Evolutionary conservation across 2,113 vertebrate species (phyloP), one percentile per base, ranked within the genome.

Genomic region (Aplodontia rufa): DNA sequence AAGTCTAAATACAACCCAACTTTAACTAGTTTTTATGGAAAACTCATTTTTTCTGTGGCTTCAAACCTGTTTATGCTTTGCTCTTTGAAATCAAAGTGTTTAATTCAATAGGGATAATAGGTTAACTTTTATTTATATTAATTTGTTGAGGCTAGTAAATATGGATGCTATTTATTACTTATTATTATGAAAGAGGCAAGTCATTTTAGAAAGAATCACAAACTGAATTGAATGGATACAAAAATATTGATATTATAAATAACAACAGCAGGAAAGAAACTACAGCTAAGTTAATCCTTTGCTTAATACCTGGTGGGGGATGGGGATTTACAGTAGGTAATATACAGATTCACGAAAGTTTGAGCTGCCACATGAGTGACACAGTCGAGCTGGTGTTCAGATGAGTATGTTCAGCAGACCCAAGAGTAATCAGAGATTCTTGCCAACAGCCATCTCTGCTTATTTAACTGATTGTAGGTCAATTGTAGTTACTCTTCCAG

Each of bases 31-130:
- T 42, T 81, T 86, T 60, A 68, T 87, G 42, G 49, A 55, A 30
- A 78, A 74, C 8, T 12, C 3, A 5, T 4, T 22, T 62, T 88
- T 55, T 49, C 58, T 26, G 6, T 80, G 55, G 37, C n/a, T 91
- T 91, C 75, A 58, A n/a, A 58, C 90, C 8, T 51, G 49, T 80
- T 55, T 69, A 69, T 30, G 8, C 0, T 10, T n/a, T 89, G 20
- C 3, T 94, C 14, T 93, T 95, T 13, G 53, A 89, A 93, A 82
- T 83, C 49, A 87, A 76, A 35, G 35, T 28, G 8, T 86, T 87
- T 55, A n/a, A 55, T 75, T 12, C 24, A 49, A 45, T 51, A 51
- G 4, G 6, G 24, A 37, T 51, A 58, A 81, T 16, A 72, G 22
- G 51, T 47, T 40, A 60, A 90, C 3, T 84, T 60, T 19, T 72